Evolutionary conservation across 2,113 vertebrate genomes (phyloP), one percentile per base, ranked within the genome.

Genomic region (Delphinapterus leucas): DNA sequence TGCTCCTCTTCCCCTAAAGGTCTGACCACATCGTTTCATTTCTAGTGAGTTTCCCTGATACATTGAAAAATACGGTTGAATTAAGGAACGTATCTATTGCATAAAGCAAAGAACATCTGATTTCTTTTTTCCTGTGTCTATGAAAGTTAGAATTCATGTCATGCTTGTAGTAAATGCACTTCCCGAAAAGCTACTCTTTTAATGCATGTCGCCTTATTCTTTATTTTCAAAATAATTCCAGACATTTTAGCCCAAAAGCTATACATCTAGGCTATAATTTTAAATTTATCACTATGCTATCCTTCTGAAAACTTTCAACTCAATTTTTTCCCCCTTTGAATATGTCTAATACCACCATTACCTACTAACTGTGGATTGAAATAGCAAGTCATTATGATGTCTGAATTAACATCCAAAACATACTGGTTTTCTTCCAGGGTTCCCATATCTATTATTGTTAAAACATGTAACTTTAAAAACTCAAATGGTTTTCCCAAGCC

Each of bases 401-500:
- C 94, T 97, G 84, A 73, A 68, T 90, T 93, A 93, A 92, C 80
- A 95, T 96, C 71, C 91, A 92, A 94, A 90, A n/a, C 95, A 97
- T 25, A 92, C 93, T 83, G 94, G 60, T 81, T 97, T 96, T 83
- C 93, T 94, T 97, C 97, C 83, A 96, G 88, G 65, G 85, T 90
- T 81, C 93, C 47, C 94, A n/a, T 84, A 94, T 96, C 96, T 96
- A 58, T 95, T 96, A 97, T 96, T 97, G 95, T 80, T 74, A 86
- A 90, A 98, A 83, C 73, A 84, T 83, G 53, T 44, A 94, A 90
- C 95, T 96, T 96, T 92, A 84, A 95, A 94, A 97, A 90, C 76
- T 80, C 90, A 84, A 95, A 94, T 85, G 97, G 61, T 92, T 97
- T 94, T 96, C 92, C 95, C 97, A 88, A 97, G 96, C 94, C 96